These are phyloP conservation scores for Strigamia transsilvanica DNA, from an alignment of 2,888 invertebrate genomes.

Conservation along the genomic window DNA sequence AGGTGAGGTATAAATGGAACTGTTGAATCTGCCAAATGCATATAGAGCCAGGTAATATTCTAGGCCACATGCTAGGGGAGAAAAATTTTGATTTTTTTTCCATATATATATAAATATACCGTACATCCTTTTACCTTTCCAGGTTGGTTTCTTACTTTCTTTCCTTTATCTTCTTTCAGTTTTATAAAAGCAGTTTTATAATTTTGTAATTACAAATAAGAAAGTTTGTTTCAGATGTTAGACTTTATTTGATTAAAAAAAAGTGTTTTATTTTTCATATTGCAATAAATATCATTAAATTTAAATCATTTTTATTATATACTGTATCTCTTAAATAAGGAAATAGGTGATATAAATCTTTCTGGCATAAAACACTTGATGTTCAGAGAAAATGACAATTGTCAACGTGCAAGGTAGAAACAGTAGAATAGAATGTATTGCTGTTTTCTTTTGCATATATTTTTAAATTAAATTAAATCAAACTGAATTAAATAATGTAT, in stretches of 20 bases:
- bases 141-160: neutral
- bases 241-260: neutral
- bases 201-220: neutral
- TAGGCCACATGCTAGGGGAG: neutral
- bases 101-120: neutral
- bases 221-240: neutral
- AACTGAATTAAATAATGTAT: no score
- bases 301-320: no score
- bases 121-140: neutral
- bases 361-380: no score
- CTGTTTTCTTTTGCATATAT: no score
- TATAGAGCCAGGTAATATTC: slow-evolving; percentile 41
- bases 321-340: no score
- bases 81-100: neutral
- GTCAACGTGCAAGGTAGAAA: no score
- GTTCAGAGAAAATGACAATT: no score
- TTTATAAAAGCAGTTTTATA: neutral
- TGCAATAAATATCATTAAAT: no score
- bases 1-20: slow-evolving; percentile 33
- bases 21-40: slow-evolving; percentile 41
- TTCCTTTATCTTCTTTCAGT: neutral
- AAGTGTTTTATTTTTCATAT: no score
- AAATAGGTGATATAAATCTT: no score
- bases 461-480: no score
- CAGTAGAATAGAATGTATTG: no score